Percentiles rank a stretch among this genome's conserved stretches.
These are phyloP conservation scores for Decapterus maruadsi DNA, from an alignment of 2,797 vertebrate genomes.

Conservation along the genomic window DNA sequence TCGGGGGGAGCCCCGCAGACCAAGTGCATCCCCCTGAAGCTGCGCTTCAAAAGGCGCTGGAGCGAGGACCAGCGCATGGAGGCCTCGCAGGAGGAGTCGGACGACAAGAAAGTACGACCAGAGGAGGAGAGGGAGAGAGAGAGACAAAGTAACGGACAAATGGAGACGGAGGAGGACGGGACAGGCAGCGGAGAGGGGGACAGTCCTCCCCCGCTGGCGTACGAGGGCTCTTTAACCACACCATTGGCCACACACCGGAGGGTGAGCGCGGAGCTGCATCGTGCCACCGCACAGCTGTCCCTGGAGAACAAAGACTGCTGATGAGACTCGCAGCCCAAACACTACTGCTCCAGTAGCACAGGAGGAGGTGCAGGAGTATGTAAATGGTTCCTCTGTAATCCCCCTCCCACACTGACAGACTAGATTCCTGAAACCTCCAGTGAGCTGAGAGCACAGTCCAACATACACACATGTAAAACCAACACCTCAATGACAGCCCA, in stretches of 20 bases:
- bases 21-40: conserved; percentile 92
- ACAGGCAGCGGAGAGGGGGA: conserved; percentile 75
- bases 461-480: conserved; percentile 53
- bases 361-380: conserved; percentile 56
- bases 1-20: conserved; percentile 58
- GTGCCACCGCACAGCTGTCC: conserved; percentile 93
- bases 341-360: conserved; percentile 72
- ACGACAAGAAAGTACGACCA: conserved; percentile 90
- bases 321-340: conserved; percentile 71
- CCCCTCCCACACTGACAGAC: conserved; percentile 59
- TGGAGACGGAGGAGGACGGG: conserved; percentile 79
- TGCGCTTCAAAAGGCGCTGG: conserved; percentile 95
- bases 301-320: conserved; percentile 94
- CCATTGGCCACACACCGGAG: conserved; percentile 76
- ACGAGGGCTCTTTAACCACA: conserved; percentile 68
- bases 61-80: conserved; percentile 94
- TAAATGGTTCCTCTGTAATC: conserved; percentile 68
- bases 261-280: conserved; percentile 90
- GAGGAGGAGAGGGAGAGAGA: conserved; percentile 73
- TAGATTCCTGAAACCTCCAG: conserved; percentile 56
- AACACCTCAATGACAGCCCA: conserved; percentile 65
- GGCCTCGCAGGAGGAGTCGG: conserved; percentile 86
- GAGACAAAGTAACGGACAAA: conserved; percentile 70
- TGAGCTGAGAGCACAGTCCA: conserved; percentile 59
- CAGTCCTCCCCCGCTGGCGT: conserved; percentile 73